phyloP scores from a whole-genome alignment of 2,888 invertebrate species.

The Luffia ferchaultella region DNA sequence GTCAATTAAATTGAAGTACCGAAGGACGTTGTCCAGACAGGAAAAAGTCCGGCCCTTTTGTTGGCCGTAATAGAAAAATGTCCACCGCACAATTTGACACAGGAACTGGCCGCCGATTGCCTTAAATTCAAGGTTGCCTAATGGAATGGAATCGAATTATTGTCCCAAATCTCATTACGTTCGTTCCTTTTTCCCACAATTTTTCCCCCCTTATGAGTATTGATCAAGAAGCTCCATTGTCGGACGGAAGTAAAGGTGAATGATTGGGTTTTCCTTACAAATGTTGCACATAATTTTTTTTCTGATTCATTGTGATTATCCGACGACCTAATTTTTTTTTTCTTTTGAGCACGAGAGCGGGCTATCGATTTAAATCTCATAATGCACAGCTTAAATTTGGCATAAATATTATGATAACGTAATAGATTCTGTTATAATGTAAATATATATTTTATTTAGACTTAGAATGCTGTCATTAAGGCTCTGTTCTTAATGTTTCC shows the following conservation, averaged over 20 bases:
- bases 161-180: constrained; percentile 2
- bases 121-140: constrained; percentile 1
- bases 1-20: background rate
- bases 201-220: background rate
- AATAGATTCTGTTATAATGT: too few species aligned
- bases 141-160: constrained; percentile 7
- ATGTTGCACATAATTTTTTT: background rate
- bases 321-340: too few species aligned
- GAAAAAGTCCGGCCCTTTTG: constrained; percentile 2
- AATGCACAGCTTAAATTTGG: too few species aligned
- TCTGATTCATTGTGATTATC: too few species aligned
- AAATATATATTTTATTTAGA: too few species aligned
- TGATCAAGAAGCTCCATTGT: background rate
- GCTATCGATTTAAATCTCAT: too few species aligned
- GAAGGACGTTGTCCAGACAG: background rate
- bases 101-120: constrained; percentile 1
- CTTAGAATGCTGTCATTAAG: too few species aligned
- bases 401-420: too few species aligned
- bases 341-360: too few species aligned
- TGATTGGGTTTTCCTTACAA: background rate
- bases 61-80: constrained; percentile 6
- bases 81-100: constrained; percentile 6
- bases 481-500: too few species aligned
- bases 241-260: background rate
- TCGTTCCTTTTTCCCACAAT: background rate